Base-by-base conservation (phyloP, 1,140 invertebrate species). In the Drosophila insularis region DNA sequence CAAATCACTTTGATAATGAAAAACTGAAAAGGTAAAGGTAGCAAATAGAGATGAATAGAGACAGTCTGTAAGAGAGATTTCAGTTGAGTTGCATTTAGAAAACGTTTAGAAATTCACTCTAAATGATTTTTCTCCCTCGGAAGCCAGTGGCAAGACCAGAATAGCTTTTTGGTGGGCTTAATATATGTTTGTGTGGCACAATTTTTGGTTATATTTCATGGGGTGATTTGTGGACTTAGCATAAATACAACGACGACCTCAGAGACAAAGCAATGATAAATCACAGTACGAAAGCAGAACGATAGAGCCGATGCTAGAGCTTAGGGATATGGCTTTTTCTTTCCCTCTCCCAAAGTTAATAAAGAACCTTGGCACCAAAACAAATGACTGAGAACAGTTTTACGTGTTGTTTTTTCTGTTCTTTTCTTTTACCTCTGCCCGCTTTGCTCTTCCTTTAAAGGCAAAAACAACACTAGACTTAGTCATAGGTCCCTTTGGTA, bases 221-320 rank as follows among this genome's bases (percentile, higher is more conserved):
- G 54, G 53, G 84, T 86, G 82, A 86, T 86, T 86, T 86, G 81
- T 87, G 54, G 79, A 89, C 82, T 79, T 79, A 70, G 68, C 74
- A 78, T 81, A 86, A 78, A 75, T 63, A 68, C 50, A 68, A 60
- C 53, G 81, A 60, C 82, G 81, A 76, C 80, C 78, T 70, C 64
- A 60, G 70, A 78, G 70, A 78, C 62, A 63, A 43, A 50, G 59
- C 40, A 66, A 73, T 75, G 31, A 86, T 86, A 86, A 86, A 86
- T 86, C 82, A 86, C 72, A 46, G 35, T 10, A 39, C 62, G 17
- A 37, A 37, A 37, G 35, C 35, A 37, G 35, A 37, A 2, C 3
- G 35, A 37, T 10, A 63, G 63, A 74, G 60, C 74, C 43, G 43
- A 50, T 43, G 21, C 10, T 23, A 67, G 54, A 66, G 61, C 74